Percentiles rank a stretch among this genome's conserved stretches.
phyloP scores from a whole-genome alignment of 2,888 invertebrate species.

The Caenorhabditis sp. region DNA sequence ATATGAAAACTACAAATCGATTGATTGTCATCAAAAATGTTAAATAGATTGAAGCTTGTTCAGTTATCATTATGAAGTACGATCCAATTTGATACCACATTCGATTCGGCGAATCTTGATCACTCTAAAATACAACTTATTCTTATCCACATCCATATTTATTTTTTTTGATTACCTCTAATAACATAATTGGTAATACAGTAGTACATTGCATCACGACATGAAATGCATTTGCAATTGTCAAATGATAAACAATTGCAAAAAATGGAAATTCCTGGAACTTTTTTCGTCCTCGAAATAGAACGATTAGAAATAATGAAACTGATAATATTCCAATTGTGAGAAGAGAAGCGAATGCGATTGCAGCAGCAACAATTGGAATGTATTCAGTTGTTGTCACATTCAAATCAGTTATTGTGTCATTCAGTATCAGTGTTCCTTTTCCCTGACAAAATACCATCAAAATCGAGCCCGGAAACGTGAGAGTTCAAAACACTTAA shows the following conservation, averaged over 20 bases:
- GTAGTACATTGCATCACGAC: constrained; percentile 35
- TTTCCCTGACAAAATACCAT: constrained; percentile 24
- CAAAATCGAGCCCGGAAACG: too few species aligned
- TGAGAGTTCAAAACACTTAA: neutral
- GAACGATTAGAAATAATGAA: constrained; percentile 28
- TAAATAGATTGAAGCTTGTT: constrained; percentile 45
- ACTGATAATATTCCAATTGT: constrained; percentile 33
- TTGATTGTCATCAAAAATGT: constrained; percentile 51
- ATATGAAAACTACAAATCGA: constrained; percentile 48
- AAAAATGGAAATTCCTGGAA: constrained; percentile 38
- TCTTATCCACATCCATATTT: neutral
- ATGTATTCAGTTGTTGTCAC: constrained; percentile 43
- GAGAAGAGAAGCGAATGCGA: constrained; percentile 27
- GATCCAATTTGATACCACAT: constrained; percentile 38
- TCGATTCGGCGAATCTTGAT: constrained; percentile 24
- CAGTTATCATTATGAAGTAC: constrained; percentile 36
- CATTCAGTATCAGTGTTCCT: constrained; percentile 32
- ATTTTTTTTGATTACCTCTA: too few species aligned
- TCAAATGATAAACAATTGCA: constrained; percentile 20
- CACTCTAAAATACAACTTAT: constrained; percentile 24
- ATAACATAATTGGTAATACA: constrained; percentile 42
- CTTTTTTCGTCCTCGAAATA: constrained; percentile 37
- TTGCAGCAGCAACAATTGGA: constrained; percentile 39
- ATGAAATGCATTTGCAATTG: constrained; percentile 35
- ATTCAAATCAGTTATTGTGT: constrained; percentile 42